These are phyloP conservation scores for Spatulosminthurus flaviceps DNA, from an alignment of 2,888 invertebrate species.

Conservation along the genomic window DNA sequence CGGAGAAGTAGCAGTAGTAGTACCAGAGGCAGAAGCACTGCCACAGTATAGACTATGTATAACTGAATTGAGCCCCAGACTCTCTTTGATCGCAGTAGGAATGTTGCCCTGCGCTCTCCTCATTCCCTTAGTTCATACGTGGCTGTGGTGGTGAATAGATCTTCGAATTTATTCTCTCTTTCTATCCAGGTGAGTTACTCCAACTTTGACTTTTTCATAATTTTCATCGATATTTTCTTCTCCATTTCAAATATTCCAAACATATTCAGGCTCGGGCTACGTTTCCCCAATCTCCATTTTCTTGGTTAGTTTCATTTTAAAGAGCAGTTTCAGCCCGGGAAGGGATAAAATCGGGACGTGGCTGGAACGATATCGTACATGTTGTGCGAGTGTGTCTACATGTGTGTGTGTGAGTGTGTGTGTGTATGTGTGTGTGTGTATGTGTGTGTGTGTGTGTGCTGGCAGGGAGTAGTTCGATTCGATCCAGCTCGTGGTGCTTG, in stretches of 20 bases:
- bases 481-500: conserved; percentile 39
- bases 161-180: conserved; percentile 51
- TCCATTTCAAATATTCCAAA: conserved; percentile 3
- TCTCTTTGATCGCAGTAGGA: conserved; percentile 34
- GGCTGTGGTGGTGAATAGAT: conserved; percentile 62
- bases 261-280: background rate
- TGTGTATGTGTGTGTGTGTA: conserved; percentile 35
- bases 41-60: background rate
- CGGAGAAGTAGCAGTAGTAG: conserved; percentile 16
- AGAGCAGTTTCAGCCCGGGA: background rate
- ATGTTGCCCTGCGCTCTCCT: conserved; percentile 57
- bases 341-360: background rate
- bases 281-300: background rate
- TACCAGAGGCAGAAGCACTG: conserved; percentile 12
- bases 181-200: conserved; percentile 54
- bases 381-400: conserved; percentile 23
- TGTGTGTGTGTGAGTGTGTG: conserved; percentile 19
- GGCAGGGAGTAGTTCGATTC: conserved; percentile 48
- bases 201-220: conserved; percentile 21
- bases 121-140: conserved; percentile 60
- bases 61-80: conserved; percentile 34
- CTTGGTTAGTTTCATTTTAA: background rate
- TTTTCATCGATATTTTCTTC: conserved; percentile 15
- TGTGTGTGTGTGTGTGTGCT: conserved; percentile 32
- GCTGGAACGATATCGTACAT: conserved; percentile 8